Base-by-base conservation (phyloP, 2,113 vertebrate species). In the Hemiscyllium ocellatum region DNA sequence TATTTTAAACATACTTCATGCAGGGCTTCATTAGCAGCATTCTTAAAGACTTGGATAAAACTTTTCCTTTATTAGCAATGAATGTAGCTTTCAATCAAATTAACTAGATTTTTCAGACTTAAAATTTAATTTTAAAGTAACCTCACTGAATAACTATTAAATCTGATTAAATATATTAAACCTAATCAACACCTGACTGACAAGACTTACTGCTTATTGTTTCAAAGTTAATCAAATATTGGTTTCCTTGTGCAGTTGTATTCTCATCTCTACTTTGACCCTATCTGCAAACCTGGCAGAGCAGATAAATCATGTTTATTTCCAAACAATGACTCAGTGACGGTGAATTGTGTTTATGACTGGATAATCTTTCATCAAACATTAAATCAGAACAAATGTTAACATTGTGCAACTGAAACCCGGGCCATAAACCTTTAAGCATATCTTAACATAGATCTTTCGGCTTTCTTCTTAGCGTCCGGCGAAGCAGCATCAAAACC, bases 191-290 rank as follows among this genome's bases (percentile, higher is more conserved):
- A 33, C 10, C 26, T 29, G 33, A 13, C 56, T 89, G 86, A 89
- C 86, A 56, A 91, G 13, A 56, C 33, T 61, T 91, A 33, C 56
- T 91, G 15, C 29, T 33, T n/a, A n/a, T n/a, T 90, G 87, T 65
- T 90, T 65, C 89, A 93, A 93, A 68, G 61, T 93, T 68, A 93
- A 93, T 37, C 89, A 68, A 68, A 93, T 68, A 37, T 65, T n/a
- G 17, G 80, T 66, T 91, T n/a, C 5, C 1, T 0, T 10, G 56
- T 65, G 89, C 37, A 37, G 37, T 66, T 65, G 6, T 65, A 20
- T 91, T 65, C 52, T 56, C 52, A n/a, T 91, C n/a, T 91, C 33
- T 93, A 20, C 8, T n/a, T 61, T 37, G 61, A 37, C 80, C 37
- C 37, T 19, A 47, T 83, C 33, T 24, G 6, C n/a, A n/a, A 56